A percentile compares a stretch with the other conserved stretches of the same genome.
Evolutionary conservation across 2,797 vertebrate genomes (phyloP).

Genomic region (Syngnathus rostellatus): DNA sequence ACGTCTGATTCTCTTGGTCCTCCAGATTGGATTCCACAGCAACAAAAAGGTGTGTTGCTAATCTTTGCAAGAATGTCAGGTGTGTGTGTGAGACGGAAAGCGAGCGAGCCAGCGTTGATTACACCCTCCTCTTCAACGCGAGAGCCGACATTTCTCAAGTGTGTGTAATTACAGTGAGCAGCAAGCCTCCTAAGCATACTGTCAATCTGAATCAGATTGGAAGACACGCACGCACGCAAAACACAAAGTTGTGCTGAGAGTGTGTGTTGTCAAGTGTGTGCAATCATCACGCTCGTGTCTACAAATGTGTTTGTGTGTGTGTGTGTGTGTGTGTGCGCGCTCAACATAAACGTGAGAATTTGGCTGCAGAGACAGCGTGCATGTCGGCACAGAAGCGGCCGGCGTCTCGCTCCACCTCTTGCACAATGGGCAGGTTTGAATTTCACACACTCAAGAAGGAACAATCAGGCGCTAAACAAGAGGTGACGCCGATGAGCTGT

Average conservation of each 20-base stretch:
- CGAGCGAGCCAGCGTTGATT: constrained; percentile 56
- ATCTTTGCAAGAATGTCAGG: constrained; percentile 74
- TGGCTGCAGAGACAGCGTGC: constrained; percentile 43
- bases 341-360: constrained; percentile 33
- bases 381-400: constrained; percentile 58
- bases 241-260: constrained; percentile 45
- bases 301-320: constrained; percentile 7
- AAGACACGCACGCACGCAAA: constrained; percentile 45
- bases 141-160: constrained; percentile 68
- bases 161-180: constrained; percentile 72
- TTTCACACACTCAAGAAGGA: constrained; percentile 40
- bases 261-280: constrained; percentile 37
- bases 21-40: constrained; percentile 58
- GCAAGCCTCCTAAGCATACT: constrained; percentile 69
- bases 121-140: constrained; percentile 59
- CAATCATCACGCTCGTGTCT: constrained; percentile 16
- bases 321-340: constrained; percentile 5
- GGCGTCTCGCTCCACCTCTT: constrained; percentile 35
- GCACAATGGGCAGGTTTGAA: constrained; percentile 61
- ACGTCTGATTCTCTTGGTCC: constrained; percentile 43
- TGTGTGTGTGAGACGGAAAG: constrained; percentile 35
- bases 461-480: constrained; percentile 53
- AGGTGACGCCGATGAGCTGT: constrained; percentile 52
- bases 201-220: constrained; percentile 71
- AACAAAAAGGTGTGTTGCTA: constrained; percentile 61